Evolutionary conservation across 2,797 vertebrate species (phyloP).

Genomic region (Limosa lapponica): DNA sequence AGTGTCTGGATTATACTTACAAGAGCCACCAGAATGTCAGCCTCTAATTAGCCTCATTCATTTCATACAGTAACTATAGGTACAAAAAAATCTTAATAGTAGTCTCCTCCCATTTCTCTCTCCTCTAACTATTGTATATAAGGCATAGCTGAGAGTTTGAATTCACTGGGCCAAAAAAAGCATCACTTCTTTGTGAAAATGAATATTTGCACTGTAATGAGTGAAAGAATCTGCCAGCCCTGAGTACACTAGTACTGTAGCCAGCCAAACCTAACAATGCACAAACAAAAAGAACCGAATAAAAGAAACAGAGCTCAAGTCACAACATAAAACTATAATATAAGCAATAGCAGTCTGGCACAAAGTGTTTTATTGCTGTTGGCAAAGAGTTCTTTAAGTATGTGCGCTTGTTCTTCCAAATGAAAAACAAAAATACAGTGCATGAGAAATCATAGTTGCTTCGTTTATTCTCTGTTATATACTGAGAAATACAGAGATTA

Average conservation of each 20-base stretch:
- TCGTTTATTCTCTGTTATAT: not conserved
- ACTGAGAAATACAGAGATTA: not conserved
- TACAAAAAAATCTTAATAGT: not conserved
- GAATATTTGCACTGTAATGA: not conserved
- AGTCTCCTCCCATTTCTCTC: not conserved
- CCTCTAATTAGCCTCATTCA: not conserved
- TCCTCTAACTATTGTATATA: not conserved
- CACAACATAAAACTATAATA: not conserved
- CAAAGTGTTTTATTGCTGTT: constrained; percentile 41
- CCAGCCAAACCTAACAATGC: constrained; percentile 21
- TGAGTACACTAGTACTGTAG: not conserved
- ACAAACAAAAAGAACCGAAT: constrained; percentile 12
- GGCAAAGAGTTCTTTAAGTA: constrained; percentile 19
- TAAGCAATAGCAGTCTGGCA: constrained; percentile 35
- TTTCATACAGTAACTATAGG: not conserved
- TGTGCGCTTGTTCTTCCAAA: constrained; percentile 18
- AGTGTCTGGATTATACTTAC: not conserved
- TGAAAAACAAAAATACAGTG: not conserved
- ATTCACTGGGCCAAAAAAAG: not conserved
- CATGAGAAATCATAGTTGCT: not conserved
- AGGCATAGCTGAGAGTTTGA: not conserved
- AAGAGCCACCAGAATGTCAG: not conserved
- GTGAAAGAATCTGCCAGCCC: constrained; percentile 27
- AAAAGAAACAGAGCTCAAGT: constrained; percentile 17
- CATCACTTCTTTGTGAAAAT: constrained; percentile 3